phyloP scores from a whole-genome alignment of 2,797 vertebrate species.

The Esox lucius region DNA sequence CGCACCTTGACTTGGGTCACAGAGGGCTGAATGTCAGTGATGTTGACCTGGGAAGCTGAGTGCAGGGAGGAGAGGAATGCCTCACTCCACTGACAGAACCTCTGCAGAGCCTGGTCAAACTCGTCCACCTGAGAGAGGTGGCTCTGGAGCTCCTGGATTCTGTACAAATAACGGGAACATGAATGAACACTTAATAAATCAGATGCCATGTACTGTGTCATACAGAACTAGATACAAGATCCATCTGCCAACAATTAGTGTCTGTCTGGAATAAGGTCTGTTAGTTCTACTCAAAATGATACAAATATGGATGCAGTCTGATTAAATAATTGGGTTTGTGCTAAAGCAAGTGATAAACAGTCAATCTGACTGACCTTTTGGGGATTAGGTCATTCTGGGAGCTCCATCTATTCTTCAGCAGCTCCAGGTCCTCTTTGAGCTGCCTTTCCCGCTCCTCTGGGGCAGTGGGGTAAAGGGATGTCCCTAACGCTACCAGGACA shows the following conservation, averaged over 20 bases:
- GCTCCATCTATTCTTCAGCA: conserved; percentile 76
- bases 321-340: neutral
- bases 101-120: conserved; percentile 85
- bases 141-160: conserved; percentile 80
- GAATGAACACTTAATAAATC: no score
- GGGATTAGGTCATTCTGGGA: conserved; percentile 77
- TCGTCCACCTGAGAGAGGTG: conserved; percentile 79
- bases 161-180: conserved; percentile 45
- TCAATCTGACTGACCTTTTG: conserved; percentile 73
- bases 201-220: neutral
- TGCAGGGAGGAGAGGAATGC: conserved; percentile 84
- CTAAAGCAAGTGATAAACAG: neutral
- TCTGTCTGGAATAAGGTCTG: neutral
- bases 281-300: neutral
- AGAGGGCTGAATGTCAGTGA: conserved; percentile 76
- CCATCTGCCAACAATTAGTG: neutral
- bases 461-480: conserved; percentile 76
- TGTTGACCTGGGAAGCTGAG: conserved; percentile 79
- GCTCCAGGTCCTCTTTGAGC: conserved; percentile 76
- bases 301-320: neutral
- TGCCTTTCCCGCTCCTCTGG: conserved; percentile 71
- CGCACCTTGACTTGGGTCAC: conserved; percentile 81
- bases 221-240: neutral
- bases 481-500: conserved; percentile 73
- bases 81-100: conserved; percentile 91